Conservation (phyloP, 2,797 vertebrate genomes). For the Molossus alvarezi region DNA sequence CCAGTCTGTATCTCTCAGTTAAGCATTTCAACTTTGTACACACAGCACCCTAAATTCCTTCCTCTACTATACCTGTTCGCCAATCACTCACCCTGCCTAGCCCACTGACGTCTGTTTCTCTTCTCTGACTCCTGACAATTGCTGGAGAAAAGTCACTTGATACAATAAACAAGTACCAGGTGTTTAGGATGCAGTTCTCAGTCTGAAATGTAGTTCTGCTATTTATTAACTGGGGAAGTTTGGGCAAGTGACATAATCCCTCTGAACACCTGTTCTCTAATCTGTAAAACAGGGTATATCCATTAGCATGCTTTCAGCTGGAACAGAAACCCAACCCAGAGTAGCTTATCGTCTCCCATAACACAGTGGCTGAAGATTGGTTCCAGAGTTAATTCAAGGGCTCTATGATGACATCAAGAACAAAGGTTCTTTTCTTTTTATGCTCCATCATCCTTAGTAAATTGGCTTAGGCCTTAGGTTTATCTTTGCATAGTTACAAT, state of each 20-base stretch:
- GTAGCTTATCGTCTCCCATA: not conserved
- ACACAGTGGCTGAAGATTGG: not conserved
- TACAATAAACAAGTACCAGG: not conserved
- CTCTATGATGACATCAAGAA: not conserved
- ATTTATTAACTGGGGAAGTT: not conserved
- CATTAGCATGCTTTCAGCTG: not conserved
- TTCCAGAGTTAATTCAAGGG: not conserved
- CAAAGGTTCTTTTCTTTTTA: not conserved
- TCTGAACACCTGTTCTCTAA: not conserved
- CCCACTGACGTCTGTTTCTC: not conserved
- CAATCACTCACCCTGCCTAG: not conserved
- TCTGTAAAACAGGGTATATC: not conserved
- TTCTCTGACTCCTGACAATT: constrained; percentile 14
- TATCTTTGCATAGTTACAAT: not conserved
- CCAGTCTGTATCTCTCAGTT: not conserved
- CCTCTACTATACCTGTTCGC: not conserved
- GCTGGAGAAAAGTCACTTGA: constrained; percentile 33
- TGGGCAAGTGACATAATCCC: not conserved
- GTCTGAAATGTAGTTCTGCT: not conserved
- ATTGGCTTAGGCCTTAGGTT: not conserved
- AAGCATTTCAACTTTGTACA: not conserved
- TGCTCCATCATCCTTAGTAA: not conserved
- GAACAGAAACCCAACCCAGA: not conserved
- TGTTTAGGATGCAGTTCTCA: not conserved
- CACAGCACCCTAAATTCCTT: not conserved